These are phyloP conservation scores for Luehdorfia chinensis DNA, from an alignment of 1,140 invertebrate species.

Conservation along the genomic window DNA sequence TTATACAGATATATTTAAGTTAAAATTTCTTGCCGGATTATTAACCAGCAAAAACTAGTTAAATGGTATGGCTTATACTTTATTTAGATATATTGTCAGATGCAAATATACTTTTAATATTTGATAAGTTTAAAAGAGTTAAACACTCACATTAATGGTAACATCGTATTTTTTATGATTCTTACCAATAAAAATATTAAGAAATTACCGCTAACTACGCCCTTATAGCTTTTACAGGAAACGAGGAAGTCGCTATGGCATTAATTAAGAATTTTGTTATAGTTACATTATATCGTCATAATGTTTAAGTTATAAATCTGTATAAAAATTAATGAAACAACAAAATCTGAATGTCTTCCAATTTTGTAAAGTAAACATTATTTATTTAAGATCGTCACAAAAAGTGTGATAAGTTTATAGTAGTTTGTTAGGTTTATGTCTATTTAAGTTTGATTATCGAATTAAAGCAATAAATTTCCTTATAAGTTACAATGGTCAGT, in stretches of 20 bases:
- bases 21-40: slow-evolving; percentile 12
- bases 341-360: slow-evolving; percentile 59
- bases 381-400: slow-evolving; percentile 41
- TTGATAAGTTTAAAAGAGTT: slow-evolving; percentile 1
- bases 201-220: slow-evolving; percentile 15
- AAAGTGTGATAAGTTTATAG: slow-evolving; percentile 27
- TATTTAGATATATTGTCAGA: slow-evolving; percentile 3
- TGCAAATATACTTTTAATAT: slow-evolving; percentile 10
- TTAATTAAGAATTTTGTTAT: slow-evolving; percentile 16
- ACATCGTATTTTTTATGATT: not conserved
- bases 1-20: slow-evolving; percentile 4
- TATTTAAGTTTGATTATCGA: slow-evolving; percentile 10
- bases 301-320: slow-evolving; percentile 28
- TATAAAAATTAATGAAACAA: slow-evolving; percentile 37
- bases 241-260: slow-evolving; percentile 11
- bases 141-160: not conserved
- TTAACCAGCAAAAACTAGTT: slow-evolving; percentile 11
- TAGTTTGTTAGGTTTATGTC: slow-evolving; percentile 17
- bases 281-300: slow-evolving; percentile 34
- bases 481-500: slow-evolving; percentile 17
- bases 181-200: not conserved
- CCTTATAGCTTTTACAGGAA: slow-evolving; percentile 46
- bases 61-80: not conserved
- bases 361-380: slow-evolving; percentile 33
- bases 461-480: slow-evolving; percentile 8